Percentiles rank a stretch among this genome's conserved stretches.
phyloP scores from a whole-genome alignment of 2,888 invertebrate genomes.

The Drosophila rubida region DNA sequence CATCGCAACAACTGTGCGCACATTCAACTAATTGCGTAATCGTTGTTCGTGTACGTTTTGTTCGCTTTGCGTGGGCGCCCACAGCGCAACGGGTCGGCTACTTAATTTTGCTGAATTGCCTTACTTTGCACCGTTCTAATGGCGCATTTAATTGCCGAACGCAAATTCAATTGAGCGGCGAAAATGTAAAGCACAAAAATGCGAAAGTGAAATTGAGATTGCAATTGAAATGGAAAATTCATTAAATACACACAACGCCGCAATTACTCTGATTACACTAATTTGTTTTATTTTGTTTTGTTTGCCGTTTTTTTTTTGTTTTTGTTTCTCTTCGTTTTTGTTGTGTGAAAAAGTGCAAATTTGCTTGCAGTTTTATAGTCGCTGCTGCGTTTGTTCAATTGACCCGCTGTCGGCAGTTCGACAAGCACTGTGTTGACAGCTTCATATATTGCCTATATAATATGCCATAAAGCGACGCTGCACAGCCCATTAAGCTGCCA shows the following conservation, averaged over 20 bases:
- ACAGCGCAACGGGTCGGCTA: slow-evolving; percentile 46
- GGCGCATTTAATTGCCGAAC: slow-evolving; percentile 36
- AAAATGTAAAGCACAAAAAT: slow-evolving; percentile 34
- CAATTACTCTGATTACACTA: slow-evolving; percentile 65
- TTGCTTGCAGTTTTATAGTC: background rate
- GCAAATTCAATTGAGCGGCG: slow-evolving; percentile 33
- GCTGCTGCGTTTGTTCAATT: slow-evolving; percentile 14
- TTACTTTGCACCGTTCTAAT: slow-evolving; percentile 7
- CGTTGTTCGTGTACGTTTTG: background rate
- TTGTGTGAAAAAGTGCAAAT: slow-evolving; percentile 23
- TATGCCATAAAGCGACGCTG: slow-evolving; percentile 53
- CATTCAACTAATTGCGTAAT: slow-evolving; percentile 47
- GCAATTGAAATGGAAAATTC: slow-evolving; percentile 32
- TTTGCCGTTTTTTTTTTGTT: background rate
- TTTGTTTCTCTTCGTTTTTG: no score
- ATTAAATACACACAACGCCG: slow-evolving; percentile 9
- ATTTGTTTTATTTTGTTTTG: slow-evolving; percentile 37
- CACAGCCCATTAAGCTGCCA: slow-evolving; percentile 67
- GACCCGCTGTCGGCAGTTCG: slow-evolving; percentile 42
- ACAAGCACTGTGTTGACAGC: slow-evolving; percentile 57
- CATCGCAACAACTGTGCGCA: background rate
- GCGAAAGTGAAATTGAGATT: slow-evolving; percentile 14
- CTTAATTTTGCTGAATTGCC: slow-evolving; percentile 61
- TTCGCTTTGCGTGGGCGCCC: slow-evolving; percentile 5
- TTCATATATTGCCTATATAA: slow-evolving; percentile 35